phyloP scores from a whole-genome alignment of 1,140 invertebrate species.

The Rhynchophorus ferrugineus region DNA sequence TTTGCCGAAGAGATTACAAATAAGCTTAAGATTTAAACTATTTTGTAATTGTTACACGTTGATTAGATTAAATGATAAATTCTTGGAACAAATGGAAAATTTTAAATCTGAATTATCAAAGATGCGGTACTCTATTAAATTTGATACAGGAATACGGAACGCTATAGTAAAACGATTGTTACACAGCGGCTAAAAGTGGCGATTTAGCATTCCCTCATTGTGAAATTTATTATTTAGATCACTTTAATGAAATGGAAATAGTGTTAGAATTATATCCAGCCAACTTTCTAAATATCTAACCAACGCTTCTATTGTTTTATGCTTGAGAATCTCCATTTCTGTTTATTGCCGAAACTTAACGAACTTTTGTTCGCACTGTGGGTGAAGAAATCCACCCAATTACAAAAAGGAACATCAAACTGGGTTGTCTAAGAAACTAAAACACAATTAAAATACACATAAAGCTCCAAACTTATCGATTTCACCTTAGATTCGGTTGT shows the following conservation, averaged over 20 bases:
- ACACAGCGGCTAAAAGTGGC: not conserved
- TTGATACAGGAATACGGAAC: too few relatives aligned
- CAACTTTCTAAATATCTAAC: constrained; percentile 14
- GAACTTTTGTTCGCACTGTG: constrained; percentile 13
- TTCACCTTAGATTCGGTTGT: not conserved
- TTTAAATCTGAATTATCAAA: too few relatives aligned
- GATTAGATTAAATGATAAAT: too few relatives aligned
- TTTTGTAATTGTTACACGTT: too few relatives aligned
- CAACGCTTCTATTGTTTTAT: constrained; percentile 11
- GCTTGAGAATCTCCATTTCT: constrained; percentile 9
- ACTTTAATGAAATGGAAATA: constrained; percentile 6
- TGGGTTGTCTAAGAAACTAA: not conserved
- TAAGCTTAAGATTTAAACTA: too few relatives aligned
- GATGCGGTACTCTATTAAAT: too few relatives aligned
- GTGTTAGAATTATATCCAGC: constrained; percentile 2
- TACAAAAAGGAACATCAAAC: constrained; percentile 5
- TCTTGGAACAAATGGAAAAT: too few relatives aligned
- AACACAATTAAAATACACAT: not conserved
- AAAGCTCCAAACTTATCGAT: not conserved
- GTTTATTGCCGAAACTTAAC: constrained; percentile 13
- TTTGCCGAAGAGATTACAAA: too few relatives aligned
- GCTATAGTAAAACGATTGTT: not conserved
- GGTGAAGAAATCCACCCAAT: constrained; percentile 9
- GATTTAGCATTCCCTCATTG: not conserved
- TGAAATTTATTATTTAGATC: constrained; percentile 6